phyloP scores from a whole-genome alignment of 2,888 invertebrate species.

The Eilema caniola region DNA sequence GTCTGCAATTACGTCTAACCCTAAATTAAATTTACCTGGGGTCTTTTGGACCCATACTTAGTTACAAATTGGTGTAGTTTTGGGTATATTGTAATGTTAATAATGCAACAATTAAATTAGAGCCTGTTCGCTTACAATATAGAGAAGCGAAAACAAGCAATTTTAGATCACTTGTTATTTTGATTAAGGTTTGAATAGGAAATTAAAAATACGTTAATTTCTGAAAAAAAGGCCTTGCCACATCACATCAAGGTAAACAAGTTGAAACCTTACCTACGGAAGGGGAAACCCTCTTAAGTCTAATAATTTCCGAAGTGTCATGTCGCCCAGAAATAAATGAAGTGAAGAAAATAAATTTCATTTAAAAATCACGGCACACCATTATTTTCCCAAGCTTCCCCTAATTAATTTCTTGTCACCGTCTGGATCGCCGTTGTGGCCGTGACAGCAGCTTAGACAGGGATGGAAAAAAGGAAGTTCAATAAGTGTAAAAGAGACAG shows the following conservation, averaged over 20 bases:
- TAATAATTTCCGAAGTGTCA: slow-evolving; percentile 86
- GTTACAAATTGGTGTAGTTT: slow-evolving; percentile 51
- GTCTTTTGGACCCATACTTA: slow-evolving; percentile 59
- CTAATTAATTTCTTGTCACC: slow-evolving; percentile 87
- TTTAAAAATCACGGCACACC: slow-evolving; percentile 86
- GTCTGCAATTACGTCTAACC: slow-evolving; percentile 75
- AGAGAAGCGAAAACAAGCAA: background rate
- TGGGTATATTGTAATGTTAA: slow-evolving; percentile 35
- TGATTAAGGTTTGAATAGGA: background rate
- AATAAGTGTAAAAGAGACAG: slow-evolving; percentile 55
- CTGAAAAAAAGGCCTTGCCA: slow-evolving; percentile 30
- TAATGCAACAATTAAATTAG: slow-evolving; percentile 28
- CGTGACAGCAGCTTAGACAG: slow-evolving; percentile 75
- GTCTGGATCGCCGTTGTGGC: slow-evolving; percentile 82
- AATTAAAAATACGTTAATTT: slow-evolving; percentile 5
- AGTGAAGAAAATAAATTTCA: slow-evolving; percentile 85
- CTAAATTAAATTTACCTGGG: slow-evolving; percentile 83
- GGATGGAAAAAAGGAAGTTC: slow-evolving; percentile 50
- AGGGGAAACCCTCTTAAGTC: slow-evolving; percentile 73
- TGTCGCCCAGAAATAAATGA: slow-evolving; percentile 84
- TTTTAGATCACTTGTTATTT: too few species aligned
- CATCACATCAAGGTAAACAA: slow-evolving; percentile 68
- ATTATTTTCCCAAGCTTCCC: slow-evolving; percentile 84
- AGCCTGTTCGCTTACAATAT: background rate
- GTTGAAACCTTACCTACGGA: slow-evolving; percentile 70